Percentiles rank a stretch among this genome's conserved stretches.
phyloP scores from a whole-genome alignment of 2,113 vertebrate genomes.

The Zonotrichia leucophrys region DNA sequence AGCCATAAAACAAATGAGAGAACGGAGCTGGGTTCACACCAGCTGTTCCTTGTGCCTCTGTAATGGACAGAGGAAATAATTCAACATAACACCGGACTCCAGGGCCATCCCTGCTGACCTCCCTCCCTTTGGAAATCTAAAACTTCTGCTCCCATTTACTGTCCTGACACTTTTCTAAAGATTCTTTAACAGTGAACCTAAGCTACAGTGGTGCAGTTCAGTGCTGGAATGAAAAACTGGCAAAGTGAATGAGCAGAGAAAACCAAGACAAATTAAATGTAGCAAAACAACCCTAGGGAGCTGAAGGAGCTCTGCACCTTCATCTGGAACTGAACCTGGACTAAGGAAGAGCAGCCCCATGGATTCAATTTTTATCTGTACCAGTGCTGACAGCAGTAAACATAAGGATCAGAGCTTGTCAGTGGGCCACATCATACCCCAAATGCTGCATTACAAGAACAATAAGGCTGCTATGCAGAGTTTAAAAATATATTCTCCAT shows the following conservation, averaged over 20 bases:
- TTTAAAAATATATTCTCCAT: not conserved
- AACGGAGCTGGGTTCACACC: not conserved
- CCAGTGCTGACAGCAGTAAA: not conserved
- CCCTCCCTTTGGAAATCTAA: not conserved
- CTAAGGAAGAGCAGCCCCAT: not conserved
- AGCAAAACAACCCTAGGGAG: not conserved
- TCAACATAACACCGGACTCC: not conserved
- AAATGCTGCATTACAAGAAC: not conserved
- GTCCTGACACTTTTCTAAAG: not conserved
- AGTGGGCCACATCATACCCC: not conserved
- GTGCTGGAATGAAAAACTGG: not conserved
- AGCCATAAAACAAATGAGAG: not conserved
- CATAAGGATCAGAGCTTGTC: not conserved
- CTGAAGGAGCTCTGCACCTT: not conserved
- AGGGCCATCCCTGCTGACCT: not conserved
- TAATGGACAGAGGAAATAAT: not conserved
- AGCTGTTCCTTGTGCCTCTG: not conserved
- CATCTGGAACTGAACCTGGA: not conserved
- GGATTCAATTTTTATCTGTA: not conserved
- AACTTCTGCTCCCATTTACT: not conserved
- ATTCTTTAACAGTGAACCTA: not conserved
- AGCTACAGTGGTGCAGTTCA: not conserved
- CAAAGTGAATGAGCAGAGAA: not conserved
- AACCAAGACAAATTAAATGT: not conserved
- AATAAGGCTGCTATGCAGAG: not conserved